Evolutionary conservation across 2,797 vertebrate genomes (phyloP), one percentile per base, ranked within the genome.

Genomic region (Adelosebastes latens): DNA sequence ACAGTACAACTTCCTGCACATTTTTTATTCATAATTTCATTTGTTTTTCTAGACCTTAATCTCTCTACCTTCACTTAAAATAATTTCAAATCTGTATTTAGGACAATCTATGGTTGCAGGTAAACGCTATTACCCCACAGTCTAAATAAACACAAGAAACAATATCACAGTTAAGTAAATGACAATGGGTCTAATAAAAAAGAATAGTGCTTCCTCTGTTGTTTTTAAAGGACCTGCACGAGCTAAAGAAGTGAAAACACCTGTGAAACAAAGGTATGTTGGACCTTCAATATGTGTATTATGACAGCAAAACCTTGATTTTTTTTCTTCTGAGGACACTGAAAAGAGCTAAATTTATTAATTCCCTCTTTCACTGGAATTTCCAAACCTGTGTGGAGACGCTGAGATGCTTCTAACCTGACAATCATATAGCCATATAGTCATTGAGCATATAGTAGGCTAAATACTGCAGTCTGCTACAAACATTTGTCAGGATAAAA

Each of bases 1-100:
- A 56, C 53, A 81, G 58, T 34, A 69, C 32, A 70, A 65, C 66
- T 52, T 80, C 31, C n/a, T 63, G 32, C 58, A 60, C 32, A 64
- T 18, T 63, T 61, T 58, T n/a, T 27, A 72, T 53, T 79, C 20
- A 64, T 36, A 18, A 53, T 71, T 65, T 36, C 3, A 70, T 9
- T 70, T 29, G 12, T 62, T 62, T 20, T 60, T 60, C 36, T 25
- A 64, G 52, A 73, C 8, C 20, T 67, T 32, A n/a, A 59, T 52
- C 16, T 31, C 52, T 65, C 32, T 62, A 46, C 18, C 60, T 62
- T 27, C 29, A 67, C 7, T 62, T 56, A 42, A 10, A 60, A 39
- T 29, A 3, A 64, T 49, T 77, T 74, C 12, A 85, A 42, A 62
- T 70, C 25, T 62, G 64, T 59, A 31, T 64, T 67, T 27, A 61